A percentile compares a stretch with the other conserved stretches of the same genome.
Evolutionary conservation across 2,888 invertebrate genomes (phyloP).

Genomic region (Sesia apiformis): DNA sequence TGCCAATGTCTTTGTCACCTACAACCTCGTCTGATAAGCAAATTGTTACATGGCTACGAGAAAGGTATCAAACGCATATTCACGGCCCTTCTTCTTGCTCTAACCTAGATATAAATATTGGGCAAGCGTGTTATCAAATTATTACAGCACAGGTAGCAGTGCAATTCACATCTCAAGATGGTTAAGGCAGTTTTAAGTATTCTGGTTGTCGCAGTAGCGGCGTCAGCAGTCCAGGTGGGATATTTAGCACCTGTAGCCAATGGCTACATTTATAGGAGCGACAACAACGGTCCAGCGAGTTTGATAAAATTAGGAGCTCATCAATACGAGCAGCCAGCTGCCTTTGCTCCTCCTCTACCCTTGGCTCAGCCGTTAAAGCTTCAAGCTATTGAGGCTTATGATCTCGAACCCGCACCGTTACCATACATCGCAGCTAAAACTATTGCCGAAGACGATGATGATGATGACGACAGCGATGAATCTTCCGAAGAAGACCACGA

Average conservation of each 20-base stretch:
- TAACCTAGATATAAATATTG: constrained; percentile 66
- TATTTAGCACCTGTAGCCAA: constrained; percentile 63
- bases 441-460: constrained; percentile 39
- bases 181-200: constrained; percentile 34
- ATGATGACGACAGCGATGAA: constrained; percentile 28
- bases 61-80: constrained; percentile 44
- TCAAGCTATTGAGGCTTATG: constrained; percentile 36
- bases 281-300: constrained; percentile 61
- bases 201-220: constrained; percentile 31
- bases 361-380: constrained; percentile 31
- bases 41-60: constrained; percentile 66
- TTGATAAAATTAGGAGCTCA: constrained; percentile 55
- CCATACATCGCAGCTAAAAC: constrained; percentile 52
- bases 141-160: constrained; percentile 46
- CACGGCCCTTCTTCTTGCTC: constrained; percentile 54
- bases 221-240: constrained; percentile 48
- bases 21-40: constrained; percentile 63
- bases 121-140: constrained; percentile 57
- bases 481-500: constrained; percentile 14
- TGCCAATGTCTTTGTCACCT: constrained; percentile 57
- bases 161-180: constrained; percentile 55
- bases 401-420: constrained; percentile 42
- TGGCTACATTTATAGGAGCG: constrained; percentile 71
- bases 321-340: constrained; percentile 39
- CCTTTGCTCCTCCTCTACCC: constrained; percentile 38